Evolutionary conservation across 2,888 invertebrate species (phyloP).

Genomic region (Macrosoma leucophasiata): DNA sequence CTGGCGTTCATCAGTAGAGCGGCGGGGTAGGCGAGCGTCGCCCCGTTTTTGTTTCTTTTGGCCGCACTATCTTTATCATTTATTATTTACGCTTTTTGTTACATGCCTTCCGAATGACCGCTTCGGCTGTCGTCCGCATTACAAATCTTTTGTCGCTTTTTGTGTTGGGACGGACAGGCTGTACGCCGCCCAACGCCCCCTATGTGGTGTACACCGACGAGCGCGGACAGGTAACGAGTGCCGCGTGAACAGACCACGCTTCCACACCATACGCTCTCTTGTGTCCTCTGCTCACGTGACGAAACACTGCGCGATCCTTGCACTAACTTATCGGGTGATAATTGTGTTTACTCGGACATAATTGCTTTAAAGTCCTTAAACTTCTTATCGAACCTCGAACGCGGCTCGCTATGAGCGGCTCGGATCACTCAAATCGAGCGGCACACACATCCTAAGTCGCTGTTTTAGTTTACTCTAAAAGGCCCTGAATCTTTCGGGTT

Average conservation of each 20-base stretch:
- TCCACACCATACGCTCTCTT: conserved; percentile 15
- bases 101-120: conserved; percentile 75
- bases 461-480: too few relatives aligned
- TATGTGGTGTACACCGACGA: conserved; percentile 97
- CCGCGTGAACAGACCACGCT: conserved; percentile 39
- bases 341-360: too few relatives aligned
- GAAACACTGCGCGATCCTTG: conserved; percentile 21
- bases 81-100: conserved; percentile 75
- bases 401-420: too few relatives aligned
- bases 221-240: conserved; percentile 92
- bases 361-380: too few relatives aligned
- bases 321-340: too few relatives aligned
- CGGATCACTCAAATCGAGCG: too few relatives aligned
- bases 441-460: too few relatives aligned
- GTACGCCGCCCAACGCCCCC: conserved; percentile 92
- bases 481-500: too few relatives aligned
- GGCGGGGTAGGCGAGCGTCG: conserved; percentile 54
- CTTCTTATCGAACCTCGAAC: too few relatives aligned
- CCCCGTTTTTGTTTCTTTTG: conserved; percentile 50
- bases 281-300: too few relatives aligned
- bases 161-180: conserved; percentile 69
- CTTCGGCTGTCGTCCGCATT: conserved; percentile 67
- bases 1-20: conserved; percentile 61
- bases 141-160: conserved; percentile 71
- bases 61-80: conserved; percentile 64